phyloP scores from a whole-genome alignment of 2,113 vertebrate species.

The Apus apus region DNA sequence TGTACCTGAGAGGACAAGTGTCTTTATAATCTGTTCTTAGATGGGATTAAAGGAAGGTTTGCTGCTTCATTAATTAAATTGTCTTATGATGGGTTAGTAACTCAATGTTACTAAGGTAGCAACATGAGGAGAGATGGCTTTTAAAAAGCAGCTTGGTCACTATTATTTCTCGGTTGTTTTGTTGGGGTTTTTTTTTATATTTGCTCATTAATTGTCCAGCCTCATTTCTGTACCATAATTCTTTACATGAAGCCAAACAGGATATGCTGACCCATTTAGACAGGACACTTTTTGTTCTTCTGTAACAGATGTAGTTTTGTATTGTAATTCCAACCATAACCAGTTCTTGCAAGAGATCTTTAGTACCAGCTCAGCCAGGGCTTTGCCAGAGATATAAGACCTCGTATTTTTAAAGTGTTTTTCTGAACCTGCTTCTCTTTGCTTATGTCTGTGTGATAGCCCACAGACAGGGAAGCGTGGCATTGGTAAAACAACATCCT shows the following conservation, averaged over 20 bases:
- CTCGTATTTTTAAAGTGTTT: not conserved
- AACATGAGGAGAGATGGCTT: not conserved
- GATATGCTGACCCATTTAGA: not conserved
- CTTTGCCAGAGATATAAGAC: not conserved
- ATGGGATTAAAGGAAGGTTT: slow-evolving; percentile 37
- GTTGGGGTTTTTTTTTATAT: not conserved
- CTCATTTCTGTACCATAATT: not conserved
- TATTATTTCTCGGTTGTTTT: not conserved
- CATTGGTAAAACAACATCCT: not conserved
- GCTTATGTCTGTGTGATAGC: not conserved
- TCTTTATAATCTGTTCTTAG: slow-evolving; percentile 31
- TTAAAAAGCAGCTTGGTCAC: not conserved
- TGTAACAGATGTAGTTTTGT: accelerated
- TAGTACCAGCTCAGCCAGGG: not conserved
- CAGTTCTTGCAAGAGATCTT: not conserved
- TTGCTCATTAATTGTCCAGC: not conserved
- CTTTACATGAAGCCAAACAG: not conserved
- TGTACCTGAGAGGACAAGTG: not conserved
- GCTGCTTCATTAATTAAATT: slow-evolving; percentile 17
- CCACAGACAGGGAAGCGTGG: not conserved
- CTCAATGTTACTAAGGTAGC: not conserved
- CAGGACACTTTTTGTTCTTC: not conserved
- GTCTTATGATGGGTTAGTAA: not conserved
- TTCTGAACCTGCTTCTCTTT: not conserved
- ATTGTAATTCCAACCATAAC: not conserved